A percentile compares a stretch with the other conserved stretches of the same genome.
Evolutionary conservation across 2,888 invertebrate genomes (phyloP).

Genomic region (Physocephala rufipes): DNA sequence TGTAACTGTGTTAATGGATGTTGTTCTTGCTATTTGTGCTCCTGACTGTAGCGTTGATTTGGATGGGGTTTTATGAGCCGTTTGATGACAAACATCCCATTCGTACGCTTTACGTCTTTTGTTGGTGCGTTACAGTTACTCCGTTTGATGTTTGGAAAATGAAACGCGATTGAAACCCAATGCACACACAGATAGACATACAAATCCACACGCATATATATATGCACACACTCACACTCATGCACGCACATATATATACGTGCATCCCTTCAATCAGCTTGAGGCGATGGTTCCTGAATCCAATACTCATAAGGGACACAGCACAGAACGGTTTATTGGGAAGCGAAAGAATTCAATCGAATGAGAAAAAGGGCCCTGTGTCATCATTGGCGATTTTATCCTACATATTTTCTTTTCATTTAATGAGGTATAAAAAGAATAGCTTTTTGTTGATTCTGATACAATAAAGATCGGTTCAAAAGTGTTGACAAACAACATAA

Average conservation of each 20-base stretch:
- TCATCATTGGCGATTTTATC: not conserved
- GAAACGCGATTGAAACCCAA: constrained; percentile 7
- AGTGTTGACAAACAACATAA: not conserved
- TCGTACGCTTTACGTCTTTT: constrained; percentile 23
- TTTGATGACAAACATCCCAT: constrained; percentile 22
- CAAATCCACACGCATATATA: too few relatives aligned
- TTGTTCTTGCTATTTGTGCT: constrained; percentile 53
- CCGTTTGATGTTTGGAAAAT: constrained; percentile 16
- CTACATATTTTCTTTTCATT: not conserved
- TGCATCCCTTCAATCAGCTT: not conserved
- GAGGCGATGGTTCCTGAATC: constrained; percentile 3
- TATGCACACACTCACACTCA: too few relatives aligned
- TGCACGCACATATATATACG: too few relatives aligned
- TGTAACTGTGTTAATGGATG: constrained; percentile 28
- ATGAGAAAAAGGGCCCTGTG: not conserved
- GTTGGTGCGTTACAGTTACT: constrained; percentile 22
- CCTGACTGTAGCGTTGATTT: constrained; percentile 56
- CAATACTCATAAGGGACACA: not conserved
- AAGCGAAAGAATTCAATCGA: not conserved
- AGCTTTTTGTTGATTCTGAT: constrained; percentile 61
- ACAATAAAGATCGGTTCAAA: constrained; percentile 52
- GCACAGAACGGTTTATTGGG: not conserved
- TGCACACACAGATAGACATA: not conserved
- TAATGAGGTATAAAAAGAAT: constrained; percentile 59
- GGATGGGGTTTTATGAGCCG: constrained; percentile 45